Evolutionary conservation across 2,888 invertebrate species (phyloP).

Genomic region (Elysia crispata): DNA sequence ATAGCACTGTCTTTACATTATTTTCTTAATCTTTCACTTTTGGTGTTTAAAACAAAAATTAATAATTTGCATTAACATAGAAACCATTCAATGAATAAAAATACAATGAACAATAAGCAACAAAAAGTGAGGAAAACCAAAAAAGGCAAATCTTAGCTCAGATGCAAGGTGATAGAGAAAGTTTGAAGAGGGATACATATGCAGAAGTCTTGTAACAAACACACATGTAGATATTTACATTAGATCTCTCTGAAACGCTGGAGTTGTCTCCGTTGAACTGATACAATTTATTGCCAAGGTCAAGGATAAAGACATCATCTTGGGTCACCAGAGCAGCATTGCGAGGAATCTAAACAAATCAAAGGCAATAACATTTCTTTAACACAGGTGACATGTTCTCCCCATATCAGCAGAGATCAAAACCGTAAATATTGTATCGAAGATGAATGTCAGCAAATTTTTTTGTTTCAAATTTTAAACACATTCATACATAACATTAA

Average conservation of each 20-base stretch:
- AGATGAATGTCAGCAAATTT: background rate
- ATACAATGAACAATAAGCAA: too few species aligned
- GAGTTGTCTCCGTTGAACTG: slow-evolving; percentile 73
- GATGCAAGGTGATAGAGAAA: too few species aligned
- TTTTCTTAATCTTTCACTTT: too few species aligned
- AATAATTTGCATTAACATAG: too few species aligned
- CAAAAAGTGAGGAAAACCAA: too few species aligned
- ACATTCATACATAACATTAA: too few species aligned
- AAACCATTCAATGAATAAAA: too few species aligned
- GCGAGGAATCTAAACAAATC: slow-evolving; percentile 57
- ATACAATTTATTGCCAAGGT: slow-evolving; percentile 70
- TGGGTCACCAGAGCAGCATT: slow-evolving; percentile 61
- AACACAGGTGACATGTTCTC: background rate
- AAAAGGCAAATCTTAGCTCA: too few species aligned
- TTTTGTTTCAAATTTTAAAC: too few species aligned
- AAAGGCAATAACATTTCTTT: background rate
- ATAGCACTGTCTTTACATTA: too few species aligned
- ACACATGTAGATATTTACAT: slow-evolving; percentile 56
- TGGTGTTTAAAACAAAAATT: too few species aligned
- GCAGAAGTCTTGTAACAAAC: background rate
- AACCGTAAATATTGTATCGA: background rate
- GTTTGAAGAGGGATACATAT: background rate
- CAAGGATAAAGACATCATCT: slow-evolving; percentile 76
- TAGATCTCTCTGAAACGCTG: slow-evolving; percentile 69
- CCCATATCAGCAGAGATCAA: background rate